phyloP scores from a whole-genome alignment of 2,113 vertebrate genomes.

The Brachypteracias leptosomus region DNA sequence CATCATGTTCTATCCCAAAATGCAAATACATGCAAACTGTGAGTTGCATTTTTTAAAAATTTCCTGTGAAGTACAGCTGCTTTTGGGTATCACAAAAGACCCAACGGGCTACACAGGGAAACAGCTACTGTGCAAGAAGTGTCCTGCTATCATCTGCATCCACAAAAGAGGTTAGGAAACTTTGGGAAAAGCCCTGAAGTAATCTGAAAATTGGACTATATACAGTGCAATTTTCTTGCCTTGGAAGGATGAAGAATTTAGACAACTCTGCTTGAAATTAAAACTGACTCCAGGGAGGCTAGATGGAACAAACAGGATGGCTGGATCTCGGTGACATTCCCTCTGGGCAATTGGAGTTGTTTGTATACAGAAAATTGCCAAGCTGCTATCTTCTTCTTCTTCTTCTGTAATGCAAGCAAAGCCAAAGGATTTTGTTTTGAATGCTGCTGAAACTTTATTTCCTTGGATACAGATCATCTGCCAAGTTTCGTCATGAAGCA shows the following conservation, averaged over 20 bases:
- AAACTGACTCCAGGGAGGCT: constrained; percentile 23
- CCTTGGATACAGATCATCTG: background rate
- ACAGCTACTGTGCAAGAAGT: background rate
- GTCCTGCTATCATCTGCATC: background rate
- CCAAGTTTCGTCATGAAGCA: background rate
- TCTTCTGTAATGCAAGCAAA: background rate
- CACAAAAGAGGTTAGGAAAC: background rate
- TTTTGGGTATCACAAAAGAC: background rate
- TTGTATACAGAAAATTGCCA: constrained; percentile 45
- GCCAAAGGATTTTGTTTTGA: constrained; percentile 14
- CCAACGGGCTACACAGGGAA: background rate
- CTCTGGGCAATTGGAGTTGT: constrained; percentile 18
- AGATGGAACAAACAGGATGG: background rate
- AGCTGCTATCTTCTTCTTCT: constrained; percentile 7
- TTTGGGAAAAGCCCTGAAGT: constrained; percentile 11
- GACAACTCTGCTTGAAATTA: constrained; percentile 14
- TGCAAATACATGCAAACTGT: background rate
- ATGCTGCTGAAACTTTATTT: constrained; percentile 11
- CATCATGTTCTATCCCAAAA: background rate
- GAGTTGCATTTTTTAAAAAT: background rate
- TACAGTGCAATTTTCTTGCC: constrained; percentile 10
- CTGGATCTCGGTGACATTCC: constrained; percentile 21
- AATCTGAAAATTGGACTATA: constrained; percentile 4
- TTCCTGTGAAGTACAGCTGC: background rate
- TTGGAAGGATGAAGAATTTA: constrained; percentile 22